Base-by-base conservation (phyloP, 1,140 invertebrate genomes). In the Phthorimaea operculella region DNA sequence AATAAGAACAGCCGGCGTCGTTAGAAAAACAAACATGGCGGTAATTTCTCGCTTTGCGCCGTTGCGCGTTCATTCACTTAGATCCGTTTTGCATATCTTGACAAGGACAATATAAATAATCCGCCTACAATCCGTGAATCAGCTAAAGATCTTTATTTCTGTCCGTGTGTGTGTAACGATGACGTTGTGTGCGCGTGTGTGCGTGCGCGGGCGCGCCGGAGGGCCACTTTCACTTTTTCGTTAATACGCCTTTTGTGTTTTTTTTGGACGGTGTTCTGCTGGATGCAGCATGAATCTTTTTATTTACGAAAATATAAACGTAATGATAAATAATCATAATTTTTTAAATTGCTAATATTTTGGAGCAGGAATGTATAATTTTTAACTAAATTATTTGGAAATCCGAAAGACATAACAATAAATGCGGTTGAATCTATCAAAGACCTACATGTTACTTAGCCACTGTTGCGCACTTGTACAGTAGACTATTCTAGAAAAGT, bases 211-310 rank as follows among this genome's bases (percentile, higher is more conserved):
- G 21, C 21, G 21, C 21, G 21, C 21, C 21, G 21, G 21, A 28
- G 21, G 21, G 33, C 15, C 15, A 65, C 77, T 79, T 79, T 80
- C 75, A 78, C 77, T 79, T 78, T 80, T 79, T 79, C 72, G 71
- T 79, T 74, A 74, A 79, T 79, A 76, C 74, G 71, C 74, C 77
- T 83, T 83, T 83, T 80, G 79, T 80, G 71, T 76, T 80, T 47
- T n/a, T 28, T 75, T 79, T 79, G 77, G 71, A 78, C 55, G 69
- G 61, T 49, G 36, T 72, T 76, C 79, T 79, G 73, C 59, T 34
- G 49, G 52, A 74, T 54, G 57, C 52, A 16, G 44, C 44, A 16
- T 9, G 4, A 5, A 47, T 47, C 3, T 47, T 47, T 42, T 54
- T 57, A 33, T 58, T 55, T 55, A 53, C n/a, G n/a, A n/a, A n/a